phyloP scores from a whole-genome alignment of 2,888 invertebrate species.

The Meteorus cinctellus region DNA sequence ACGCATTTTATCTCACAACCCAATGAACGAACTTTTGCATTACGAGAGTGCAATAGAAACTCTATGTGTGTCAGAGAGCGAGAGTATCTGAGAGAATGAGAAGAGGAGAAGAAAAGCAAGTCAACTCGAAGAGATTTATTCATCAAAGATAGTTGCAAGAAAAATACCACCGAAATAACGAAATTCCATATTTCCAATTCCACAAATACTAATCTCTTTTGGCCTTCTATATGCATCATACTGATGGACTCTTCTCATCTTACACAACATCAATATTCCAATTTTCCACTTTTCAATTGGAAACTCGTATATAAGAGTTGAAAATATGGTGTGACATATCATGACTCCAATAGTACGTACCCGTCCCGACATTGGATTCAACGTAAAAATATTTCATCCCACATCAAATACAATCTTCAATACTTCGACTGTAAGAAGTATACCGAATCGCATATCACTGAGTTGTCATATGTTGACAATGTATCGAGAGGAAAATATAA shows the following conservation, averaged over 20 bases:
- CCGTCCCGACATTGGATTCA: not conserved
- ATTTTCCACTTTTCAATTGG: not conserved
- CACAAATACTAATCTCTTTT: not conserved
- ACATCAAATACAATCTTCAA: not conserved
- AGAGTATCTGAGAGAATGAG: not conserved
- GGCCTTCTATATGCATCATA: not conserved
- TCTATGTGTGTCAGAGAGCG: not conserved
- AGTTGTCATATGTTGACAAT: no score
- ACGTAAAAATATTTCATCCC: not conserved
- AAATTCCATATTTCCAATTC: not conserved
- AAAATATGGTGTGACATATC: not conserved
- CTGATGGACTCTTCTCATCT: not conserved
- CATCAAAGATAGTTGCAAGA: not conserved
- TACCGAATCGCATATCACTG: not conserved
- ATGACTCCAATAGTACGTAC: not conserved
- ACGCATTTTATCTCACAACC: constrained; percentile 15
- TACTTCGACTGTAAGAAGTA: not conserved
- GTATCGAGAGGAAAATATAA: not conserved
- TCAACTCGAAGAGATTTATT: not conserved
- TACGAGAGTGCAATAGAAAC: not conserved
- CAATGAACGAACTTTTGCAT: constrained; percentile 24
- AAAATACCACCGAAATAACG: not conserved
- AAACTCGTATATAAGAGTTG: not conserved
- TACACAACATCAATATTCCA: not conserved
- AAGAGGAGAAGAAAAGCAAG: not conserved